Base-by-base conservation (phyloP, 2,113 vertebrate genomes). In the Epinephelus moara region DNA sequence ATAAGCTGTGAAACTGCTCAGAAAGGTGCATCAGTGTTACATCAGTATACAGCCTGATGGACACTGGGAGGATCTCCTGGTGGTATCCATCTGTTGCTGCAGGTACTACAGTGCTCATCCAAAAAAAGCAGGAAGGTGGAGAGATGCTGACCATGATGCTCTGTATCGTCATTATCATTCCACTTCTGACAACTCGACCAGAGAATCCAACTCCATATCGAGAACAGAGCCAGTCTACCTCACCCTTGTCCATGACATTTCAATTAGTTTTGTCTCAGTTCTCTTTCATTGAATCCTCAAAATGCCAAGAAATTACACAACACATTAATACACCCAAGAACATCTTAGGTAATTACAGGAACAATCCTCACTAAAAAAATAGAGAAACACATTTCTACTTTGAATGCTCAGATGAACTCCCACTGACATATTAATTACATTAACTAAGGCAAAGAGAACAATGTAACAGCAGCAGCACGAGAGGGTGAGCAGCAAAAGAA, bases 401-500 rank as follows among this genome's bases (percentile, higher is more conserved):
- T 30, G 19, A 11, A 37, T 17, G 73, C 23, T 68, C 12, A 69
- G 23, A 27, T n/a, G 17, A 81, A 21, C 62, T 50, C 61, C 60
- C 19, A 13, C 45, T 70, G 59, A 53, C 30, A 49, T 55, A 59
- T 55, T 60, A 61, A 76, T 76, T 75, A 25, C 27, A 50, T 25
- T 14, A 30, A n/a, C 0, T 12, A 25, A 53, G 53, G 66, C 23
- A 33, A 67, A 67, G 47, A 56, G 27, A 70, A 37, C 45, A 60
- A 49, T 53, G 42, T 52, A 60, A 37, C 60, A 61, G 11, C 21
- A 56, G 42, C 78, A 61, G 42, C 53, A 27, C 53, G 77, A 60
- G 53, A 53, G 52, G 45, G n/a, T 12, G 59, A 70, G 33, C 57
- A 27, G 56, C 49, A 23, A 40, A 57, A 27, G 13, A 47, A 78